Conservation (phyloP, 2,888 invertebrate species). For the Hypolimnas misippus region DNA sequence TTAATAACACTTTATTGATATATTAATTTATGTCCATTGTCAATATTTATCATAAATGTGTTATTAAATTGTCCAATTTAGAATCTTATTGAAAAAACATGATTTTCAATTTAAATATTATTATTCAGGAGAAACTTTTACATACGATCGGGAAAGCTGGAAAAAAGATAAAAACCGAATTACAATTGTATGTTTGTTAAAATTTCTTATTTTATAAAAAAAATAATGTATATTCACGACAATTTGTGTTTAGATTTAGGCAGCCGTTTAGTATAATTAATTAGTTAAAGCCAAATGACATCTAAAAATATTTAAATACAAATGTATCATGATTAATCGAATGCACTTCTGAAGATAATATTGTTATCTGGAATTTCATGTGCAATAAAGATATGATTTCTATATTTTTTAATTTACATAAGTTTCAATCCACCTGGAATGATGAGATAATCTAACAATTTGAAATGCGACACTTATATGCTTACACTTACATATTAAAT, state of each 20-base stretch:
- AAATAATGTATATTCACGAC: neutral
- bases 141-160: conserved; percentile 22
- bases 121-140: conserved; percentile 21
- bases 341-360: neutral
- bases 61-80: neutral
- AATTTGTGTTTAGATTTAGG: conserved; percentile 9
- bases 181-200: neutral
- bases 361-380: neutral
- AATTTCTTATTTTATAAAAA: neutral
- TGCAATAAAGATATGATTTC: neutral
- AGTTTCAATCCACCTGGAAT: conserved; percentile 9
- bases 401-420: neutral
- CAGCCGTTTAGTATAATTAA: conserved; percentile 6
- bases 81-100: neutral
- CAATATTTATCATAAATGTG: neutral
- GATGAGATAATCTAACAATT: conserved; percentile 17
- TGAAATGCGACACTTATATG: conserved; percentile 14
- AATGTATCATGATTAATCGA: neutral
- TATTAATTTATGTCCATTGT: neutral
- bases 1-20: neutral
- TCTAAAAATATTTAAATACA: conserved; percentile 14
- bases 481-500: conserved; percentile 25
- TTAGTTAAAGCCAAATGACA: conserved; percentile 19
- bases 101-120: conserved; percentile 1
- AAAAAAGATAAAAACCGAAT: conserved; percentile 7